A percentile compares a stretch with the other conserved stretches of the same genome.
Evolutionary conservation across 1,140 invertebrate genomes (phyloP).

Genomic region (Leptopilina clavipes): DNA sequence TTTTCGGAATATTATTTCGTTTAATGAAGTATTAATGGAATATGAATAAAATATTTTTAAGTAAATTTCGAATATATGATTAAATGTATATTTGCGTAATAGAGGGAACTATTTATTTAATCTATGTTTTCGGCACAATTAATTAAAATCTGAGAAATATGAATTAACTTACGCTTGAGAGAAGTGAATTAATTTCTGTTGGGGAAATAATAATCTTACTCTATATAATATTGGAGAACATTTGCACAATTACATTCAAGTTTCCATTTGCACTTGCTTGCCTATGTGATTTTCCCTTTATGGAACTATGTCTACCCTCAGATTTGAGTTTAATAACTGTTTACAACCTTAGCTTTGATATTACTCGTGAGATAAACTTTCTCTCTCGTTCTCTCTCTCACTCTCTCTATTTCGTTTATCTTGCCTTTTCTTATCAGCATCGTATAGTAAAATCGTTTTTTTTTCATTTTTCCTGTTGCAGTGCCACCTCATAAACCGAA

Average conservation of each 20-base stretch:
- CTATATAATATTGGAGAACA: not conserved
- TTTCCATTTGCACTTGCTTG: not conserved
- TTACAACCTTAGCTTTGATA: constrained; percentile 54
- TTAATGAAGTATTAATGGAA: no score
- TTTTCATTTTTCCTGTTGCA: constrained; percentile 75
- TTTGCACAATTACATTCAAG: constrained; percentile 8
- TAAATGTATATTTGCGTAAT: no score
- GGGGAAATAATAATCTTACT: constrained; percentile 11
- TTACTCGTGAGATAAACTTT: constrained; percentile 50
- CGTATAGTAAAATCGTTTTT: constrained; percentile 36
- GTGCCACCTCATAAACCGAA: constrained; percentile 88
- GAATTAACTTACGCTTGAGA: not conserved
- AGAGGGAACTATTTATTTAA: no score
- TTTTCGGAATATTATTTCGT: no score
- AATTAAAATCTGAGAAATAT: not conserved
- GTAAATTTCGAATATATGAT: no score
- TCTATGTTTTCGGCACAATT: not conserved
- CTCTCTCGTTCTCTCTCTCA: not conserved
- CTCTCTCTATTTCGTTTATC: no score
- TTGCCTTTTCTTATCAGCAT: no score
- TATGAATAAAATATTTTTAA: no score
- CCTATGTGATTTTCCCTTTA: not conserved
- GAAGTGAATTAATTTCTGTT: not conserved
- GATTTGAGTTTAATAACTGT: constrained; percentile 59
- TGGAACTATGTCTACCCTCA: constrained; percentile 41